These are phyloP conservation scores for Scaptomyza cyrtandrae DNA, from an alignment of 2,888 invertebrate species.

Conservation along the genomic window DNA sequence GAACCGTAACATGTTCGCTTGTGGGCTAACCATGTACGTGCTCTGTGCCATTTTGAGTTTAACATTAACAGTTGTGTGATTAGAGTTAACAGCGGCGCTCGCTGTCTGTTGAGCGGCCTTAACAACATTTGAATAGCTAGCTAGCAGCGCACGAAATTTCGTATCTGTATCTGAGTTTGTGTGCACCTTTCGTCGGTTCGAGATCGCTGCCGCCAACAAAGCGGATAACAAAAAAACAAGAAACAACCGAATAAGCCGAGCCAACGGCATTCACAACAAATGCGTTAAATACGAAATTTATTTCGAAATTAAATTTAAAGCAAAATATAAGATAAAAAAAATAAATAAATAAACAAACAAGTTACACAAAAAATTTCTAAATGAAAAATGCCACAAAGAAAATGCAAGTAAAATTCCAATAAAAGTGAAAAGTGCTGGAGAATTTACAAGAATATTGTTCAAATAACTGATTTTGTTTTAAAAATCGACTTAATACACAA, in stretches of 20 bases:
- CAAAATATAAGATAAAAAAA: conserved; percentile 16
- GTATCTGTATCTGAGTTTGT: conserved; percentile 73
- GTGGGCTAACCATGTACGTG: not conserved
- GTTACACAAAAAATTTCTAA: conserved; percentile 14
- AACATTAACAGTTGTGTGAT: conserved; percentile 34
- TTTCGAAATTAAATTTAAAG: conserved; percentile 27
- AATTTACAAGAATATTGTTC: conserved; percentile 22
- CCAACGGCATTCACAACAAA: conserved; percentile 38
- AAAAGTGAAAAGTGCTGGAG: conserved; percentile 23
- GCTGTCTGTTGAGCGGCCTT: not conserved
- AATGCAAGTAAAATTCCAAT: conserved; percentile 46
- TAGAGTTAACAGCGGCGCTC: conserved; percentile 32
- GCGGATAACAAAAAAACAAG: conserved; percentile 46
- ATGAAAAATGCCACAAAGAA: conserved; percentile 45
- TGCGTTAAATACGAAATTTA: conserved; percentile 39
- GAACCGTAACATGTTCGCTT: conserved; percentile 2
- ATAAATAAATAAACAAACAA: too few relatives aligned
- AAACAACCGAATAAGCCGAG: conserved; percentile 16
- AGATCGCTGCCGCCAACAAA: conserved; percentile 73
- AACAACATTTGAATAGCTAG: conserved; percentile 23
- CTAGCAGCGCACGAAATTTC: conserved; percentile 25
- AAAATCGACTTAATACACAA: conserved; percentile 66
- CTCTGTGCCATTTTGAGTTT: conserved; percentile 53
- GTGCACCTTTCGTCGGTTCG: conserved; percentile 82
- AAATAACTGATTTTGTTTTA: conserved; percentile 80